phyloP scores from a whole-genome alignment of 2,113 vertebrate genomes.

The Nannobrachium achirus region DNA sequence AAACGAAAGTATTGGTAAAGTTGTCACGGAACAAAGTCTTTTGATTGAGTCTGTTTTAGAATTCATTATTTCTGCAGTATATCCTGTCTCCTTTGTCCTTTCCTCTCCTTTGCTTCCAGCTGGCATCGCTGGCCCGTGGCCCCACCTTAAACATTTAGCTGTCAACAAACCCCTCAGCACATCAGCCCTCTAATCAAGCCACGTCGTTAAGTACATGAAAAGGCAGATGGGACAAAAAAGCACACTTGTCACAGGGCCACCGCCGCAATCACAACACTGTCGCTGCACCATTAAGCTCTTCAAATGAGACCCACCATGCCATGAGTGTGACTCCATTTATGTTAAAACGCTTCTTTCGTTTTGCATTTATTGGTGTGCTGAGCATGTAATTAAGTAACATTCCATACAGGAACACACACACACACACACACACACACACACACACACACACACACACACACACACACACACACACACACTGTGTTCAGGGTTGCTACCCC shows the following conservation, averaged over 20 bases:
- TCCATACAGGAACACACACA: conserved; percentile 2
- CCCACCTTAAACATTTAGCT: conserved; percentile 1
- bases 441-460: neutral
- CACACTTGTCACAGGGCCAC: neutral
- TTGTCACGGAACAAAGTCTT: no score
- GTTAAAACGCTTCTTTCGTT: no score
- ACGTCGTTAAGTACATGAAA: conserved; percentile 13
- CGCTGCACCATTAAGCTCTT: conserved; percentile 15
- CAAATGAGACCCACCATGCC: neutral
- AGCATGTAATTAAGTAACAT: no score
- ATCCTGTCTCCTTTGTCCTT: neutral
- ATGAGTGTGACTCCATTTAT: no score
- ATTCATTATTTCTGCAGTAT: no score
- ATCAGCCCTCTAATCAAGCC: conserved; percentile 6
- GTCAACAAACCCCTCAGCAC: neutral
- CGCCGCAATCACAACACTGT: conserved; percentile 10
- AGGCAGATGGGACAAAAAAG: conserved; percentile 39
- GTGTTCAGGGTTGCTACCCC: no score
- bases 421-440: neutral
- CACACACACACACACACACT: conserved; percentile 12
- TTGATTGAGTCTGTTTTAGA: no score
- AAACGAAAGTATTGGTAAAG: no score
- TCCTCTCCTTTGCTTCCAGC: neutral
- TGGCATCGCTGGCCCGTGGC: neutral
- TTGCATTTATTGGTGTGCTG: no score